Evolutionary conservation across 1,140 invertebrate species (phyloP).

Genomic region (Yoshiicerus persimilis): DNA sequence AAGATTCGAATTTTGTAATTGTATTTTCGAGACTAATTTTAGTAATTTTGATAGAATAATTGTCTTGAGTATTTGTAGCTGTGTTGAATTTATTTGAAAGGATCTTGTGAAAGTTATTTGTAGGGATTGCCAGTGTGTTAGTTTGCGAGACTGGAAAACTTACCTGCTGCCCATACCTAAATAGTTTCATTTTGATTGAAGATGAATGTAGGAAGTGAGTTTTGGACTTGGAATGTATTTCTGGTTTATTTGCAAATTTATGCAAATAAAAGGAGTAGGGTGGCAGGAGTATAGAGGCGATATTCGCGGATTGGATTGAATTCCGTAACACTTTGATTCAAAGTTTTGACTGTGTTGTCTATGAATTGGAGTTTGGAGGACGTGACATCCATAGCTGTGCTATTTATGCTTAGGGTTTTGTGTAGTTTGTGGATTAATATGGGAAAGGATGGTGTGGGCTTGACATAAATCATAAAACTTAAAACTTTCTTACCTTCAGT

Average conservation of each 20-base stretch:
- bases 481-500: neutral
- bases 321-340: neutral
- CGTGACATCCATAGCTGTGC: neutral
- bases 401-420: neutral
- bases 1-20: no score
- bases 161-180: no score
- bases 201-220: neutral
- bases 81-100: no score
- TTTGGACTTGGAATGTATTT: neutral
- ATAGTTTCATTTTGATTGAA: neutral
- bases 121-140: no score
- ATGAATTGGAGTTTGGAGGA: neutral
- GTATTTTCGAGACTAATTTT: no score
- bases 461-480: constrained; percentile 1
- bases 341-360: neutral
- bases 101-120: no score
- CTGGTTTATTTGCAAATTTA: neutral
- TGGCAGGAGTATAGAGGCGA: neutral
- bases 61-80: no score
- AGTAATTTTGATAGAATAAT: no score
- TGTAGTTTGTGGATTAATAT: neutral
- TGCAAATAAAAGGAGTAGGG: neutral
- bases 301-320: neutral
- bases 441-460: neutral
- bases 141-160: no score